Evolutionary conservation across 2,888 invertebrate species (phyloP), one percentile per base, ranked within the genome.

Genomic region (Harpalus rufipes): DNA sequence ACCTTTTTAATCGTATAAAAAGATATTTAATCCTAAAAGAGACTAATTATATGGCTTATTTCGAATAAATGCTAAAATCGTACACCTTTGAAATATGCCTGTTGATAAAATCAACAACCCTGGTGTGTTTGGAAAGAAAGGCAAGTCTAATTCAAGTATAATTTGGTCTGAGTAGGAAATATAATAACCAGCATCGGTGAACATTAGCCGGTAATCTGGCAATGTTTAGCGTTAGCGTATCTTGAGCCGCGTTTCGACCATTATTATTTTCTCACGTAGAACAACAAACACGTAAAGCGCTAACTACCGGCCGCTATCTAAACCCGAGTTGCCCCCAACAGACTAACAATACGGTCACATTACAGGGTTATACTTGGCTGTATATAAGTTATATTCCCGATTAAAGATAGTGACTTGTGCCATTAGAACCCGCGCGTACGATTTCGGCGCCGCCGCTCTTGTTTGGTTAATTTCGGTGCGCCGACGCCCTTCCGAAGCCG

Each of bases 311-410:
- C 78, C 65, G 84, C 84, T 84, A 84, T 84, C 84, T 84, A 65
- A 84, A 84, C 84, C 59, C 59, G 78, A 63, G 76, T 63, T 84
- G 65, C 78, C 84, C 84, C 84, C 84, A 82, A 78, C 78, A 78
- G 84, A 51, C 78, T 65, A 84, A 84, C 84, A 84, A 84, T 84
- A 84, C 84, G 84, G 78, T 84, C 84, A 84, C 78, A 84, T 84
- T 84, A 84, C 84, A 63, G 65, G 84, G 84, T 65, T 76, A 78
- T 78, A 78, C 78, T 83, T 76, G 78, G 63, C 44, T 51, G 78
- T 61, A 25, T 84, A 84, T 83, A 83, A 83, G 74, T 83, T 83
- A 83, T 78, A 84, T 84, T 84, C 76, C 56, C 84, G 84, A 84
- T 84, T 84, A 84, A 84, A 84, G 84, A 84, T 84, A 84, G 84